Base-by-base conservation (phyloP, 2,888 invertebrate species). In the Drosophila pseudotakahashii region DNA sequence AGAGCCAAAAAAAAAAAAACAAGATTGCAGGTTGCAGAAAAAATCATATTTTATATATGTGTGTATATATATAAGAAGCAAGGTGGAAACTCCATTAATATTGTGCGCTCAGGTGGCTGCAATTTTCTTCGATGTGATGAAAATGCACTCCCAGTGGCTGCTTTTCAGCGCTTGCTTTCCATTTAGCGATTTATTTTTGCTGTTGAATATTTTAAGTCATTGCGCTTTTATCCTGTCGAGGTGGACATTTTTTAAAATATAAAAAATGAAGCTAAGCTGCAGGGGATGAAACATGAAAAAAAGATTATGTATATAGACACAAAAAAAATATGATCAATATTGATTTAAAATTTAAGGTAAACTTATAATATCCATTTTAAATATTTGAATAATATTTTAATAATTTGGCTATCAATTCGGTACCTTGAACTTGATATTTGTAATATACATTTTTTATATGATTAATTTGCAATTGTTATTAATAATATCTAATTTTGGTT, bases 61-160 rank as follows among this genome's bases (percentile, higher is more conserved):
- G 53, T 58, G 41, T 36, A 37, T 45, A 73, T 61, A 75, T 68
- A 58, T 57, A 42, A 60, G 42, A 41, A 67, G 52, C 19, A 51
- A 36, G 13, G 42, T 45, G 63, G 76, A 66, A 71, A 78, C 60
- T 81, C 73, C 78, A 82, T 83, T 83, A 83, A 82, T 81, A 75
- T 83, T 78, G 75, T 77, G 77, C 81, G 73, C 81, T 73, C 75
- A 73, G 82, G 77, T 78, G 75, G 76, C 67, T 74, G 52, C 47
- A 58, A 51, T 44, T 67, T 75, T 47, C 48, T 63, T 44, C 75
- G 76, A 78, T 75, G 70, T 73, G 61, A 79, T 51, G 58, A 57
- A 78, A 81, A 81, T 77, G 69, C 77, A 77, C 64, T 81, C 78
- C 77, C 74, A 71, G 79, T 73, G 75, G 73, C 83, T 77, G 76